A percentile compares a stretch with the other conserved stretches of the same genome.
Conservation (phyloP, 1,140 invertebrate species). For the Leptestheria dahalacensis region DNA sequence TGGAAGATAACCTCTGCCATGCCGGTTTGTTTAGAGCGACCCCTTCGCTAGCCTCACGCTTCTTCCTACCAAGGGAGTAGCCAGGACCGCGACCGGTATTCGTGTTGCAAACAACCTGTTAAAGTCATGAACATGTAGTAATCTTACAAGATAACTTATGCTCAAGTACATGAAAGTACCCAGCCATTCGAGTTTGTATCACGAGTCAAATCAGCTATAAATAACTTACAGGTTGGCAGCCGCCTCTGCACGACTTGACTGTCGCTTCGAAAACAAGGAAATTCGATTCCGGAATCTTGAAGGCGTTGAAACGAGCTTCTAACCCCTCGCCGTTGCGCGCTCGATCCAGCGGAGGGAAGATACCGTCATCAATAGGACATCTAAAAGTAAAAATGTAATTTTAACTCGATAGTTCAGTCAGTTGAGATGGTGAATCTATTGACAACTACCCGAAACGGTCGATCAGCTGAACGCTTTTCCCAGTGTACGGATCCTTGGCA, state of each 20-base stretch:
- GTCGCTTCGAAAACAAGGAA: slow-evolving; percentile 86
- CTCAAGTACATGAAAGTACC: not conserved
- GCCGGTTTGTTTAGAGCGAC: slow-evolving; percentile 1
- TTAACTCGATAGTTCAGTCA: not conserved
- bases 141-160: not conserved
- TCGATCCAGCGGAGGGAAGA: slow-evolving; percentile 77
- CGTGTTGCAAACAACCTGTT: slow-evolving; percentile 56
- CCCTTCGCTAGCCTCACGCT: slow-evolving; percentile 34
- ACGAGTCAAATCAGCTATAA: not conserved
- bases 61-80: slow-evolving; percentile 57
- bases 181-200: not conserved
- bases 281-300: slow-evolving; percentile 88
- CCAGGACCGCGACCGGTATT: slow-evolving; percentile 50
- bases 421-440: not conserved
- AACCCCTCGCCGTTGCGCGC: slow-evolving; percentile 68
- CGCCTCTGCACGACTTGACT: slow-evolving; percentile 69
- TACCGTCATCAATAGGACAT: slow-evolving; percentile 77
- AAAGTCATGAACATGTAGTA: slow-evolving; percentile 1
- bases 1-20: not conserved
- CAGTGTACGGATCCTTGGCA: slow-evolving; percentile 82
- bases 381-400: slow-evolving; percentile 30
- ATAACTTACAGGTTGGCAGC: slow-evolving; percentile 57
- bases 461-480: slow-evolving; percentile 72
- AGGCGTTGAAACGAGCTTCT: slow-evolving; percentile 81
- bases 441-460: slow-evolving; percentile 63